Evolutionary conservation across 2,888 invertebrate genomes (phyloP).

Genomic region (Autographa pulchrina): DNA sequence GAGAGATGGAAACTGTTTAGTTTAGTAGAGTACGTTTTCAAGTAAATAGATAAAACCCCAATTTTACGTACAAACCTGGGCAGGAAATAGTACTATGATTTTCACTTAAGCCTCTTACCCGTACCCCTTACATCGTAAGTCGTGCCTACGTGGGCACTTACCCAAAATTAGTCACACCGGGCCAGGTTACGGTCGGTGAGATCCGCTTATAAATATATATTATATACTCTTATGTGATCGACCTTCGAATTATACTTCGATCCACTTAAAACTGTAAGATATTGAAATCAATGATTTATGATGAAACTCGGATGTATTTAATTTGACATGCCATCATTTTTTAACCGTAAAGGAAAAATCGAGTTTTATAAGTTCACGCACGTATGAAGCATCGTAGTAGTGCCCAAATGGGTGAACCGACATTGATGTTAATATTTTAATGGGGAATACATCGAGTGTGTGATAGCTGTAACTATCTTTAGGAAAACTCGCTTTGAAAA

Average conservation of each 20-base stretch:
- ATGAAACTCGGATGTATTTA: too few relatives aligned
- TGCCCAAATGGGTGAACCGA: too few relatives aligned
- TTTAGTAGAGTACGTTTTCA: slow-evolving; percentile 25
- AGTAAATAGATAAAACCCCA: slow-evolving; percentile 43
- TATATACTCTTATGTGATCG: slow-evolving; percentile 54
- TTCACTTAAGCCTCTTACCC: slow-evolving; percentile 73
- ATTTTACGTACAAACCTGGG: slow-evolving; percentile 61
- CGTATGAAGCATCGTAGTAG: too few relatives aligned
- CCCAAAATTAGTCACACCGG: slow-evolving; percentile 71
- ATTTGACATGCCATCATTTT: too few relatives aligned
- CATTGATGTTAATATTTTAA: too few relatives aligned
- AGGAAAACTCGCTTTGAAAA: too few relatives aligned
- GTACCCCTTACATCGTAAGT: slow-evolving; percentile 67
- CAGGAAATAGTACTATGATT: slow-evolving; percentile 71
- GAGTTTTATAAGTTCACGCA: too few relatives aligned
- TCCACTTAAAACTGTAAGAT: slow-evolving; percentile 35
- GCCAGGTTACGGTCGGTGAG: slow-evolving; percentile 60
- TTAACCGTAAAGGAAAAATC: too few relatives aligned
- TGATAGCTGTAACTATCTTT: too few relatives aligned
- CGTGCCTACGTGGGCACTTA: slow-evolving; percentile 75
- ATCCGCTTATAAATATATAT: slow-evolving; percentile 66
- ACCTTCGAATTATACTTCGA: slow-evolving; percentile 51
- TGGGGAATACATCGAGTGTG: too few relatives aligned
- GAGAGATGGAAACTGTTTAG: slow-evolving; percentile 32
- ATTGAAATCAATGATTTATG: slow-evolving; percentile 5